phyloP scores from a whole-genome alignment of 2,888 invertebrate species.

The Bimastos eiseni region DNA sequence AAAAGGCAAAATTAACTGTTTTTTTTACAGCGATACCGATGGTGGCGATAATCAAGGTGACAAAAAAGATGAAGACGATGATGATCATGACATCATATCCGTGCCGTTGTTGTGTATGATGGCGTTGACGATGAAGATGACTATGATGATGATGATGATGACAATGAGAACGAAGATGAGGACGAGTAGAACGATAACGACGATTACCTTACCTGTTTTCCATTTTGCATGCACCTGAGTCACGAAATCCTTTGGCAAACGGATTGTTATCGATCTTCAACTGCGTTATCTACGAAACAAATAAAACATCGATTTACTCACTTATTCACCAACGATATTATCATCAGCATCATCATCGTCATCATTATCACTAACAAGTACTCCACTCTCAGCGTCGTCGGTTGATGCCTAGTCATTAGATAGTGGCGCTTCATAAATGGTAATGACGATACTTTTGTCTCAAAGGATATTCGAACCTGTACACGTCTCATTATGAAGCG shows the following conservation, averaged over 20 bases:
- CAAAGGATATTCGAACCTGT: too few relatives aligned
- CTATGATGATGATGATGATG: too few relatives aligned
- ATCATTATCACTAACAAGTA: not conserved
- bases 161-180: not conserved
- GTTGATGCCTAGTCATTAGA: too few relatives aligned
- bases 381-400: not conserved
- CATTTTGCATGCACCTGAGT: slow-evolving; percentile 14
- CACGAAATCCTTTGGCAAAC: slow-evolving; percentile 28
- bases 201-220: not conserved
- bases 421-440: too few relatives aligned
- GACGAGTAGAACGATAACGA: not conserved
- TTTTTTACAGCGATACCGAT: not conserved
- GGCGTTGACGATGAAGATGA: too few relatives aligned
- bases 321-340: not conserved
- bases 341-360: not conserved
- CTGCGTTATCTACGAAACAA: slow-evolving; percentile 19
- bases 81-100: not conserved
- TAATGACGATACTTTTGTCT: too few relatives aligned
- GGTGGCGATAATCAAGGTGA: not conserved
- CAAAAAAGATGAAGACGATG: not conserved
- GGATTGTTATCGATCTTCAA: slow-evolving; percentile 26
- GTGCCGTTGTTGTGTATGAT: too few relatives aligned
- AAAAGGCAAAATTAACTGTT: not conserved
- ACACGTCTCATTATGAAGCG: too few relatives aligned
- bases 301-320: not conserved